A percentile compares a stretch with the other conserved stretches of the same genome.
phyloP scores from a whole-genome alignment of 2,888 invertebrate genomes.

The Trissolcus japonicus region DNA sequence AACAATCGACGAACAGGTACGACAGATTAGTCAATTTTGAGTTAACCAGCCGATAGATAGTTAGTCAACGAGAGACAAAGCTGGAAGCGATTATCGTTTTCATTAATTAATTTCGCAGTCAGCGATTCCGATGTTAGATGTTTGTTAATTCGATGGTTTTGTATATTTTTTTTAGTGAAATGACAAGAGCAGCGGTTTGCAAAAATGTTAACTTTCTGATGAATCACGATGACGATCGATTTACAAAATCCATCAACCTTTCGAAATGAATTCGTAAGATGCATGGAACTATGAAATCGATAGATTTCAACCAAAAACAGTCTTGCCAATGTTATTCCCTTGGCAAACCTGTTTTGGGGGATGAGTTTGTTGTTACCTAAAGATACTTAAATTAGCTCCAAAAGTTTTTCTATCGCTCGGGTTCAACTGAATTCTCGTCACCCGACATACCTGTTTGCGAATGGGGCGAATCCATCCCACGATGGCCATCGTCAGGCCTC shows the following conservation, averaged over 20 bases:
- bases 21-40: slow-evolving; percentile 56
- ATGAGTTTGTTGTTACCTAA: slow-evolving; percentile 39
- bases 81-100: slow-evolving; percentile 46
- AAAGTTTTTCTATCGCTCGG: background rate
- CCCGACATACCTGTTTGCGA: slow-evolving; percentile 74
- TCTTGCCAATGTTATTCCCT: slow-evolving; percentile 7
- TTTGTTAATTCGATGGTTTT: slow-evolving; percentile 62
- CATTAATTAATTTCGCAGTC: slow-evolving; percentile 56
- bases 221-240: background rate
- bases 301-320: slow-evolving; percentile 5
- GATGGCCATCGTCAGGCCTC: slow-evolving; percentile 74
- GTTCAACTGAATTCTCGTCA: background rate
- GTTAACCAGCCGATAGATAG: slow-evolving; percentile 46
- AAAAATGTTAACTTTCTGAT: background rate
- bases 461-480: slow-evolving; percentile 75
- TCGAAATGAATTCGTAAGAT: background rate
- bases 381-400: slow-evolving; percentile 9
- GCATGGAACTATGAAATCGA: background rate
- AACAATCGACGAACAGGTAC: slow-evolving; percentile 57
- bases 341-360: slow-evolving; percentile 20
- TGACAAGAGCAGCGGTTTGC: slow-evolving; percentile 7
- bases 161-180: slow-evolving; percentile 28
- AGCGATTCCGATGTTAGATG: slow-evolving; percentile 64
- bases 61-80: slow-evolving; percentile 42
- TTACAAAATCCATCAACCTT: background rate